These are phyloP conservation scores for Camponotus vicinus DNA, from an alignment of 1,140 invertebrate genomes.

Conservation along the genomic window DNA sequence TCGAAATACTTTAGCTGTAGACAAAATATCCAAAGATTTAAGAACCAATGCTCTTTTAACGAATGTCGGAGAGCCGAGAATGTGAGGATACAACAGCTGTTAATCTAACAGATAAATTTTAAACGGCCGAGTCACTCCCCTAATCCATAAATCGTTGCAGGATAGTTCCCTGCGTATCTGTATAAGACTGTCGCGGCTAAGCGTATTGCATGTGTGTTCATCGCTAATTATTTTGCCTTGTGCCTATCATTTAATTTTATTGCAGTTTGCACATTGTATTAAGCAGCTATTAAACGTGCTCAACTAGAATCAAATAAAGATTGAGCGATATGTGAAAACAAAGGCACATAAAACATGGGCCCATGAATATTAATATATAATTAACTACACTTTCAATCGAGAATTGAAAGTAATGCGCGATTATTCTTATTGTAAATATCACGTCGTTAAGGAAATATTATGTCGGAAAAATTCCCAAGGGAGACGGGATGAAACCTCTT, in stretches of 20 bases:
- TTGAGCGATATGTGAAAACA: conserved; percentile 46
- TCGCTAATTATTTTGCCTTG: conserved; percentile 46
- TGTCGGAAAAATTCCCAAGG: conserved; percentile 27
- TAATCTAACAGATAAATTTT: conserved; percentile 14
- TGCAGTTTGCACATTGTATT: conserved; percentile 37
- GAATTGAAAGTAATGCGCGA: conserved; percentile 37
- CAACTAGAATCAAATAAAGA: conserved; percentile 53
- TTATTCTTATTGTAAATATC: conserved; percentile 20
- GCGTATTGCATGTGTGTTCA: background rate
- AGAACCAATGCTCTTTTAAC: conserved; percentile 9
- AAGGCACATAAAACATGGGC: conserved; percentile 26
- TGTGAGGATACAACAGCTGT: conserved; percentile 6
- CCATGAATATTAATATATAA: conserved; percentile 57
- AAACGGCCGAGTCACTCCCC: background rate
- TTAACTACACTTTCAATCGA: conserved; percentile 40
- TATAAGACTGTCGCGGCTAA: background rate
- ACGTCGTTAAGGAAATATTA: background rate
- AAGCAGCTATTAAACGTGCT: conserved; percentile 44
- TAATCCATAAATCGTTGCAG: background rate
- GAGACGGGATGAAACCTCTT: background rate
- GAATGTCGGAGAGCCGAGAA: background rate
- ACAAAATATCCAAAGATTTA: background rate
- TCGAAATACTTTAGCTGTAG: background rate
- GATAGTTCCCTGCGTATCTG: background rate
- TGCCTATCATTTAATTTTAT: conserved; percentile 54